Evolutionary conservation across 2,888 invertebrate species (phyloP), one percentile per base, ranked within the genome.

Genomic region (Schizotus pectinicornis): DNA sequence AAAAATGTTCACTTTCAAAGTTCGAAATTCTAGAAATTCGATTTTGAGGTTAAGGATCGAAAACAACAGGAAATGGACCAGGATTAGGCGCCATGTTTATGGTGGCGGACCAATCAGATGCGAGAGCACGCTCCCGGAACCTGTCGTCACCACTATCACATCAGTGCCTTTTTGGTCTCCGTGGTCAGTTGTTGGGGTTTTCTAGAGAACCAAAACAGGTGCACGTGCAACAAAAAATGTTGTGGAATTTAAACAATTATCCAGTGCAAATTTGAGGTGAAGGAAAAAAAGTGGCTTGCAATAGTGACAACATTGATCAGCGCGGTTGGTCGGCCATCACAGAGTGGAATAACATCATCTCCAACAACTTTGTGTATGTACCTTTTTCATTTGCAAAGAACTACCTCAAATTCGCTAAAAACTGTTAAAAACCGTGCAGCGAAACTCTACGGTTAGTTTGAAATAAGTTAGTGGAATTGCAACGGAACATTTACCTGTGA

Each of bases 311-410:
- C 30, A 33, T 85, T 85, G 84, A 80, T 81, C 81, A 81, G 80
- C 83, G 86, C 86, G 86, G 86, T 86, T 83, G 83, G 85, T 86
- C 87, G 84, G 86, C 87, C 87, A 87, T 87, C 86, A 85, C 84
- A 83, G 83, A 82, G 84, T 85, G 83, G 45, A 79, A 84, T 82
- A 85, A 86, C 86, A 85, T 85, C 84, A 84, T 83, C 80, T 82
- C 73, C 74, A 70, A 74, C 74, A 73, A 78, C 74, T 74, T 74
- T 74, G 54, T 59, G 55, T 74, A 74, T 77, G 78, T 77, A 76
- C 74, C 75, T 74, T 69, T 69, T 70, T 68, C 69, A 67, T 73
- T 70, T 67, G 63, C 69, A 71, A 69, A 69, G 73, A 76, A 70
- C 70, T 71, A 73, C 71, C 69, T 71, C 68, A 73, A 73, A 72